phyloP scores from a whole-genome alignment of 2,797 vertebrate genomes.

The Argya squamiceps region DNA sequence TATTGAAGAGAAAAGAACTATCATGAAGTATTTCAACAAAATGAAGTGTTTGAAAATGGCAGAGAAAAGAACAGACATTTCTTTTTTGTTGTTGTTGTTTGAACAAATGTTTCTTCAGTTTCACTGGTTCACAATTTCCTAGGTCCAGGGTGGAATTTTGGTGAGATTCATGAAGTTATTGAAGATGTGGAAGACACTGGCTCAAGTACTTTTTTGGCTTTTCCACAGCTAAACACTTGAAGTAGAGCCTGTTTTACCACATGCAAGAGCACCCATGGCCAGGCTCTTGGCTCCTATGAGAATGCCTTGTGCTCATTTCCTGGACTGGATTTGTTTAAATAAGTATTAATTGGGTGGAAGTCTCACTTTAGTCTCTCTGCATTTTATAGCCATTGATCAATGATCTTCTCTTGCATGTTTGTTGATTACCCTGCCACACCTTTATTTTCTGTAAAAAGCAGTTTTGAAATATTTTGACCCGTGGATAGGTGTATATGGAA shows the following conservation, averaged over 20 bases:
- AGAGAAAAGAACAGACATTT: fast-evolving
- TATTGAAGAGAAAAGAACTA: background rate
- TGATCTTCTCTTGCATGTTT: background rate
- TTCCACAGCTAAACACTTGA: background rate
- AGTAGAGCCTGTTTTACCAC: background rate
- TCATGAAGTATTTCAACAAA: background rate
- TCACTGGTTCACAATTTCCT: background rate
- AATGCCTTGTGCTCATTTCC: background rate
- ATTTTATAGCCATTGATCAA: background rate
- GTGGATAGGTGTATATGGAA: background rate
- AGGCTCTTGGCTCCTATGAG: background rate
- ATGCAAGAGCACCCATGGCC: background rate
- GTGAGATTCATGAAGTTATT: background rate
- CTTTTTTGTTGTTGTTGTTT: background rate
- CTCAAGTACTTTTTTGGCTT: background rate
- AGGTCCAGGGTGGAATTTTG: background rate
- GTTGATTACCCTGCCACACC: fast-evolving
- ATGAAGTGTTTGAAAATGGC: background rate
- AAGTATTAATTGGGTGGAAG: background rate
- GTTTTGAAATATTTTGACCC: background rate
- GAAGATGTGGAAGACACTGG: background rate
- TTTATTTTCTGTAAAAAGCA: background rate
- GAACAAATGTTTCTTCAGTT: background rate
- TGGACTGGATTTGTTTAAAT: background rate
- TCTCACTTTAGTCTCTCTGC: background rate